Conservation (phyloP, 2,113 vertebrate genomes). For the Boleophthalmus pectinirostris region DNA sequence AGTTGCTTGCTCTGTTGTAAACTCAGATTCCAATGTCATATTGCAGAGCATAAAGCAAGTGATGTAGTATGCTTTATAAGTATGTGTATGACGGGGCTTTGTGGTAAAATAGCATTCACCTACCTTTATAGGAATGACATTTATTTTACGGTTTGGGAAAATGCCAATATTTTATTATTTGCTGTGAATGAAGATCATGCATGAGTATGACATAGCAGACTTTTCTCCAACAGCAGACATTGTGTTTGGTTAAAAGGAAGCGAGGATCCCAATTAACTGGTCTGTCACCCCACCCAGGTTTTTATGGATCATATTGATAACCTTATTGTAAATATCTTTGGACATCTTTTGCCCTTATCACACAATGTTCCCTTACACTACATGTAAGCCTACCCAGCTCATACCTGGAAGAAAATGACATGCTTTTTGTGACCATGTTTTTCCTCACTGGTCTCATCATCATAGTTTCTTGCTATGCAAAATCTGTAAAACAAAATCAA, state of each 20-base stretch:
- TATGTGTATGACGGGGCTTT: slow-evolving; percentile 68
- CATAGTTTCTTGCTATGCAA: slow-evolving; percentile 82
- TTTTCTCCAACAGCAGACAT: slow-evolving; percentile 35
- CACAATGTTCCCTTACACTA: slow-evolving; percentile 43
- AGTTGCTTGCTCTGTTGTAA: slow-evolving; percentile 82
- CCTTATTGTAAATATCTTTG: slow-evolving; percentile 66
- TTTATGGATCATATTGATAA: slow-evolving; percentile 49
- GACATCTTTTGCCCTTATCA: slow-evolving; percentile 17
- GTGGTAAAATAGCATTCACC: slow-evolving; percentile 34
- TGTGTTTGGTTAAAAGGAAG: slow-evolving; percentile 45
- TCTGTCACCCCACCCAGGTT: slow-evolving; percentile 43
- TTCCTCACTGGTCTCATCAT: slow-evolving; percentile 41
- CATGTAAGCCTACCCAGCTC: slow-evolving; percentile 21
- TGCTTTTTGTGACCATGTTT: slow-evolving; percentile 19
- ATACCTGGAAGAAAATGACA: slow-evolving; percentile 33
- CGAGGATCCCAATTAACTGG: slow-evolving; percentile 39
- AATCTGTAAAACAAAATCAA: slow-evolving; percentile 57
- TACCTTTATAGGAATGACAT: slow-evolving; percentile 31
- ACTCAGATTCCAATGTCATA: slow-evolving; percentile 72
- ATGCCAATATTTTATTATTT: slow-evolving; percentile 62
- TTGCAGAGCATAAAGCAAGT: slow-evolving; percentile 78
- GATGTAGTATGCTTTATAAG: slow-evolving; percentile 83
- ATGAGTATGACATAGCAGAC: slow-evolving; percentile 42
- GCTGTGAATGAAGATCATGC: slow-evolving; percentile 37
- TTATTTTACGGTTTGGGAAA: slow-evolving; percentile 38